Conservation (phyloP, 2,797 vertebrate genomes). For the Lerista edwardsae region DNA sequence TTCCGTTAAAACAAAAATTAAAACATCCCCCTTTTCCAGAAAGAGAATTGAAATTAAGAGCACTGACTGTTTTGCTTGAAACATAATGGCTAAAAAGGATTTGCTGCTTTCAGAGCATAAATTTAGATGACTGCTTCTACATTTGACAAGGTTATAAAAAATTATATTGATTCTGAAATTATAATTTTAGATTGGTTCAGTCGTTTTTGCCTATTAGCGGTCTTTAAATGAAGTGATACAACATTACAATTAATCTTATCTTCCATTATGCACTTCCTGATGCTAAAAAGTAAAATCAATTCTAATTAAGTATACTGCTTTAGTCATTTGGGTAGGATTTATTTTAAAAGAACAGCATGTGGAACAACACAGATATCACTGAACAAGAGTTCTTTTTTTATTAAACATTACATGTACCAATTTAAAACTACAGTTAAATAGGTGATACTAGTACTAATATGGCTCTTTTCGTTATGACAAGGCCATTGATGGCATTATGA, state of each 20-base stretch:
- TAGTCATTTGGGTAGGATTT: slow-evolving; percentile 66
- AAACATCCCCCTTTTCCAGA: slow-evolving; percentile 57
- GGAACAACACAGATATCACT: slow-evolving; percentile 55
- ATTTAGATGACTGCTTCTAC: slow-evolving; percentile 73
- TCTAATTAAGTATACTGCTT: slow-evolving; percentile 72
- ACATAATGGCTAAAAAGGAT: slow-evolving; percentile 70
- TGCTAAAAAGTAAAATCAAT: slow-evolving; percentile 75
- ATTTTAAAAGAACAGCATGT: slow-evolving; percentile 42
- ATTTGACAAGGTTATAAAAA: slow-evolving; percentile 74
- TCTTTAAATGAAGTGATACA: slow-evolving; percentile 76
- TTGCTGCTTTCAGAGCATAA: slow-evolving; percentile 69
- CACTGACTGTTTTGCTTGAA: slow-evolving; percentile 61
- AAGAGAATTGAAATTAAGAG: slow-evolving; percentile 52
- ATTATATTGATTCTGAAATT: slow-evolving; percentile 78
- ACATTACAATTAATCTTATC: slow-evolving; percentile 75
- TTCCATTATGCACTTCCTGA: slow-evolving; percentile 75
- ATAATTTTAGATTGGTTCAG: slow-evolving; percentile 75
- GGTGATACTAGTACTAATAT: slow-evolving; percentile 36
- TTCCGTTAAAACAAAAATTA: slow-evolving; percentile 29
- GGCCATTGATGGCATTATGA: slow-evolving; percentile 13
- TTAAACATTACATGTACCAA: slow-evolving; percentile 52
- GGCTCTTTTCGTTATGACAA: slow-evolving; percentile 19
- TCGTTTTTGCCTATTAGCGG: slow-evolving; percentile 75
- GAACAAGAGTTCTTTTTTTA: slow-evolving; percentile 48
- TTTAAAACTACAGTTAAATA: slow-evolving; percentile 47